Evolutionary conservation across 2,888 invertebrate genomes (phyloP).

Genomic region (Pyrrhia umbra): DNA sequence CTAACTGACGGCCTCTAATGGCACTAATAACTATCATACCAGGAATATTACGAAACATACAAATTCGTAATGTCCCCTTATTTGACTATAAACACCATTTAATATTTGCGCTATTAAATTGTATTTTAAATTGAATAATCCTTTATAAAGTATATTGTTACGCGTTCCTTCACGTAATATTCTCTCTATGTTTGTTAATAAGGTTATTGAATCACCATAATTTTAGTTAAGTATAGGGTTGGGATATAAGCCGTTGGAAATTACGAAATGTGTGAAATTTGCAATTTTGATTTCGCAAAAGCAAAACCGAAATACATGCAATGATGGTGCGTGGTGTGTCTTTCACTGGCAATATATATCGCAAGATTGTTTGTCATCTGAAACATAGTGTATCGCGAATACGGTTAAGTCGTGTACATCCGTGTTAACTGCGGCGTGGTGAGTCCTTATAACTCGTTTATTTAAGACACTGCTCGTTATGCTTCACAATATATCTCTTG

Average conservation of each 20-base stretch:
- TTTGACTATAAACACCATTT: conserved; percentile 59
- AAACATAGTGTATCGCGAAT: conserved; percentile 38
- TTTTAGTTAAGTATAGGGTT: conserved; percentile 39
- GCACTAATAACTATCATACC: conserved; percentile 50
- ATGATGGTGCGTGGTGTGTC: conserved; percentile 17
- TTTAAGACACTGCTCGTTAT: conserved; percentile 62
- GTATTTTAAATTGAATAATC: conserved; percentile 63
- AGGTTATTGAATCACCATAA: conserved; percentile 39
- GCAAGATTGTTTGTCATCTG: conserved; percentile 29
- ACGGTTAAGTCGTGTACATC: conserved; percentile 35
- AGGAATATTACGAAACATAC: conserved; percentile 51
- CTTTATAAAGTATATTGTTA: conserved; percentile 44
- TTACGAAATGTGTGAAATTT: conserved; percentile 27
- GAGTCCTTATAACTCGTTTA: conserved; percentile 42
- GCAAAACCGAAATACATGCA: conserved; percentile 57
- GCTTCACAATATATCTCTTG: conserved; percentile 65
- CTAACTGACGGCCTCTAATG: conserved; percentile 26
- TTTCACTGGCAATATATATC: conserved; percentile 13
- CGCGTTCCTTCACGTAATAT: conserved; percentile 34
- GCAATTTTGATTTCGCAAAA: conserved; percentile 58
- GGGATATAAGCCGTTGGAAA: conserved; percentile 13
- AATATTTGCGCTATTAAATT: conserved; percentile 62
- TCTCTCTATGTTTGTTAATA: conserved; percentile 41
- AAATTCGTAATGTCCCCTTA: conserved; percentile 55
- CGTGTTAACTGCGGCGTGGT: conserved; percentile 51